Percentiles rank a stretch among this genome's conserved stretches.
Evolutionary conservation across 2,888 invertebrate species (phyloP).

Genomic region (Dysmachus trigonus): DNA sequence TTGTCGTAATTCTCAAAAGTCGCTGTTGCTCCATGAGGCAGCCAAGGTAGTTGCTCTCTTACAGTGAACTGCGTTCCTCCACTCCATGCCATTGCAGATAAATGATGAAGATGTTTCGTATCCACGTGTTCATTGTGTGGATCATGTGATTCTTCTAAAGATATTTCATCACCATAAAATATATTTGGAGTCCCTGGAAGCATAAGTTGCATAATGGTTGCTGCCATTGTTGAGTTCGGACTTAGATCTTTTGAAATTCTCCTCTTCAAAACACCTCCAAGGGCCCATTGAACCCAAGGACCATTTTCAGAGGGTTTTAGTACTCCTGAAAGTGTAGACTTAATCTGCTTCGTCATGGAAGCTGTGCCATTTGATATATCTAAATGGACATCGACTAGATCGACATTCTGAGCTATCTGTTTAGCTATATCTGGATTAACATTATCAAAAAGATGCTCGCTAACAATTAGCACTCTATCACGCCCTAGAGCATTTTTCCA

Average conservation of each 20-base stretch:
- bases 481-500: slow-evolving; percentile 76
- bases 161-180: slow-evolving; percentile 93
- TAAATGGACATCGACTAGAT: slow-evolving; percentile 77
- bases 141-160: slow-evolving; percentile 70
- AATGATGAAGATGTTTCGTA: slow-evolving; percentile 72
- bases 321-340: slow-evolving; percentile 67
- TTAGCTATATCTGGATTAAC: slow-evolving; percentile 66
- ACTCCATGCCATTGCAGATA: slow-evolving; percentile 76
- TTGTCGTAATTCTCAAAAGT: slow-evolving; percentile 67
- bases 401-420: slow-evolving; percentile 72
- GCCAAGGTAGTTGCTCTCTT: slow-evolving; percentile 71
- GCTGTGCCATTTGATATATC: slow-evolving; percentile 69
- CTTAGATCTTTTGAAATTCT: slow-evolving; percentile 70
- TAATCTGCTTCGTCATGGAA: slow-evolving; percentile 70
- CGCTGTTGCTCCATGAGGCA: slow-evolving; percentile 68
- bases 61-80: slow-evolving; percentile 65
- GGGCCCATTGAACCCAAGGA: slow-evolving; percentile 84
- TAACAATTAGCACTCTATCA: slow-evolving; percentile 74
- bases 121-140: slow-evolving; percentile 69
- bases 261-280: slow-evolving; percentile 70
- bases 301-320: slow-evolving; percentile 70
- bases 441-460: slow-evolving; percentile 67
- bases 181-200: slow-evolving; percentile 87
- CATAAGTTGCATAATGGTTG: slow-evolving; percentile 78
- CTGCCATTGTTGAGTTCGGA: slow-evolving; percentile 73